Percentiles rank a stretch among this genome's conserved stretches.
phyloP scores from a whole-genome alignment of 2,797 vertebrate species.

The Xenopus petersii region DNA sequence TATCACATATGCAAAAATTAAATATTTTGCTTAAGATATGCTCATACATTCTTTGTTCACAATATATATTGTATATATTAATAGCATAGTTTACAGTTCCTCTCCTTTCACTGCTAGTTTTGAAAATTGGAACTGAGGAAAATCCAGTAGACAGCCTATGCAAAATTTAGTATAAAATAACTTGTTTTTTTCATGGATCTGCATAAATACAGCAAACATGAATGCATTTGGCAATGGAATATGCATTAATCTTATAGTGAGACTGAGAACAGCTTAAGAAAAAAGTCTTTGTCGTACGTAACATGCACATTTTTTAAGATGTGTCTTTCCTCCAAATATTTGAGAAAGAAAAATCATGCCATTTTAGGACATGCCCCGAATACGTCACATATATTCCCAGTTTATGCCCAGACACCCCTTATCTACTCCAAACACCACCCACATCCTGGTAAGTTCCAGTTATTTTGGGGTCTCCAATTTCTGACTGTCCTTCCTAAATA shows the following conservation, averaged over 20 bases:
- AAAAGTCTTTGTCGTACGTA: background rate
- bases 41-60: constrained; percentile 1
- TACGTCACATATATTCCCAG: too few relatives aligned
- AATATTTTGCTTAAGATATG: too few relatives aligned
- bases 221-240: background rate
- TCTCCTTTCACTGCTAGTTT: background rate
- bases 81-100: constrained; percentile 26
- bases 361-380: too few relatives aligned
- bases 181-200: background rate
- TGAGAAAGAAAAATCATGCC: background rate
- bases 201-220: background rate
- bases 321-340: background rate
- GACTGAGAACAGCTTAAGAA: constrained; percentile 9
- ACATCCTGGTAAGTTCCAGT: too few relatives aligned
- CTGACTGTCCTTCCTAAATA: too few relatives aligned
- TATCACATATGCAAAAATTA: too few relatives aligned
- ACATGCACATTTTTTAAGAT: background rate
- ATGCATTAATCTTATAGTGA: background rate
- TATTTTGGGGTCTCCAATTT: too few relatives aligned
- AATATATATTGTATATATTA: background rate
- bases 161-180: constrained; percentile 7
- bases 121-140: constrained; percentile 5
- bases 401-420: too few relatives aligned
- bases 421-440: too few relatives aligned
- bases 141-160: constrained; percentile 8